Evolutionary conservation across 2,888 invertebrate species (phyloP).

Genomic region (Cacoxenus indagator): DNA sequence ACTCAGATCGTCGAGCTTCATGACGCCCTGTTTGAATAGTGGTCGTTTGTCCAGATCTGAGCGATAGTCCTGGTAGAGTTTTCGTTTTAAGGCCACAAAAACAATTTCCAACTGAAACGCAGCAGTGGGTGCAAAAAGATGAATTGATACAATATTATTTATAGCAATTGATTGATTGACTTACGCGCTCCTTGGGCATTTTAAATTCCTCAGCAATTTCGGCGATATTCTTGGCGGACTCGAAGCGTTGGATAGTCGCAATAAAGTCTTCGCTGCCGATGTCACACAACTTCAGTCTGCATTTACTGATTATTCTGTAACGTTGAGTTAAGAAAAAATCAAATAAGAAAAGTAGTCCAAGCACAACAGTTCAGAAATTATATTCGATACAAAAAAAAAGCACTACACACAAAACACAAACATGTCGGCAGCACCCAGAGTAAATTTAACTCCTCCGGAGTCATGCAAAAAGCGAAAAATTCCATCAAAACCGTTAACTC

Average conservation of each 20-base stretch:
- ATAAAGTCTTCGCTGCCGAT: constrained; percentile 71
- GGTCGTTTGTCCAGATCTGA: constrained; percentile 77
- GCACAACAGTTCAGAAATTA: not conserved
- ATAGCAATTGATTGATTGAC: constrained; percentile 61
- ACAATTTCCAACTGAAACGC: constrained; percentile 65
- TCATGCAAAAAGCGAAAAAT: not conserved
- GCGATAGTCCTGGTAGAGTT: constrained; percentile 80
- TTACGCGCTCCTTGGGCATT: constrained; percentile 75
- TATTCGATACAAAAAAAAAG: not conserved
- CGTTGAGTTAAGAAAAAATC: not conserved
- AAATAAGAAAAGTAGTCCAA: not conserved
- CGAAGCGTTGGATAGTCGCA: constrained; percentile 59
- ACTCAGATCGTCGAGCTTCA: constrained; percentile 77
- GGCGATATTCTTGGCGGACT: constrained; percentile 51
- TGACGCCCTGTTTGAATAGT: constrained; percentile 82
- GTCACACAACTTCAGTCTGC: constrained; percentile 64
- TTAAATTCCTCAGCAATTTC: constrained; percentile 73
- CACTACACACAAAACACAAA: not conserved
- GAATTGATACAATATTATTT: not conserved
- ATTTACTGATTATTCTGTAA: constrained; percentile 32
- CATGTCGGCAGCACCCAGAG: not conserved
- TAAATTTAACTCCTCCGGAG: not conserved
- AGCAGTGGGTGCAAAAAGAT: not conserved
- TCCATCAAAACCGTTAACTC: constrained; percentile 21
- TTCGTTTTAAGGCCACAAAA: constrained; percentile 77